Conservation (phyloP, 2,888 invertebrate genomes). For the Dexiosoma caninum region DNA sequence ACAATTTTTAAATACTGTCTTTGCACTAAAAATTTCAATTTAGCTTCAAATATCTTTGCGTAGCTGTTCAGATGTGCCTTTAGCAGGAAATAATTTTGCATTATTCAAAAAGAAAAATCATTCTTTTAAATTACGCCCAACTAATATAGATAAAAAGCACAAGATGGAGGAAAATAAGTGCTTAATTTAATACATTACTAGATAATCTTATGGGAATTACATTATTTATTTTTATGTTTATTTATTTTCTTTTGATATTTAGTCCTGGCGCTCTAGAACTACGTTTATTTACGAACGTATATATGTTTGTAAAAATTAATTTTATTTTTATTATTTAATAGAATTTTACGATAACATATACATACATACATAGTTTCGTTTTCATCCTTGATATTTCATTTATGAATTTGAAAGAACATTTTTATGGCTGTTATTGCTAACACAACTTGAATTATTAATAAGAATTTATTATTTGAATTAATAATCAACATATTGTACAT, state of each 20-base stretch:
- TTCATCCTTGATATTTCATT: not conserved
- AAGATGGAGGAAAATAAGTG: conserved; percentile 45
- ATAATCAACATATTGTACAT: not conserved
- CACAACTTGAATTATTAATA: not conserved
- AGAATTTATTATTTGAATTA: not conserved
- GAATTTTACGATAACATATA: conserved; percentile 66
- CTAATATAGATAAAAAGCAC: conserved; percentile 3
- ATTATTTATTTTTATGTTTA: conserved; percentile 69
- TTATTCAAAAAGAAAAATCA: conserved; percentile 1
- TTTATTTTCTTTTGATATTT: conserved; percentile 20
- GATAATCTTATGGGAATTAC: conserved; percentile 65
- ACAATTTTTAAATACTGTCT: too few species aligned
- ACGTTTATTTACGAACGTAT: not conserved
- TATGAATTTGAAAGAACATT: conserved; percentile 7
- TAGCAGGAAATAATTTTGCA: too few species aligned
- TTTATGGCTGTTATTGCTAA: not conserved
- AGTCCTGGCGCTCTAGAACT: not conserved
- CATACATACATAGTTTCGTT: too few species aligned
- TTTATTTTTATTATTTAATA: conserved; percentile 70
- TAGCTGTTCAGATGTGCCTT: too few species aligned
- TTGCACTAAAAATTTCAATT: too few species aligned
- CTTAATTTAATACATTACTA: conserved; percentile 61
- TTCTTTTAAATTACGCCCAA: conserved; percentile 8
- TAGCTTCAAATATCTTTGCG: too few species aligned
- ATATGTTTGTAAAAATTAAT: not conserved